Base-by-base conservation (phyloP, 2,888 invertebrate genomes). In the Ophioninae sp. region DNA sequence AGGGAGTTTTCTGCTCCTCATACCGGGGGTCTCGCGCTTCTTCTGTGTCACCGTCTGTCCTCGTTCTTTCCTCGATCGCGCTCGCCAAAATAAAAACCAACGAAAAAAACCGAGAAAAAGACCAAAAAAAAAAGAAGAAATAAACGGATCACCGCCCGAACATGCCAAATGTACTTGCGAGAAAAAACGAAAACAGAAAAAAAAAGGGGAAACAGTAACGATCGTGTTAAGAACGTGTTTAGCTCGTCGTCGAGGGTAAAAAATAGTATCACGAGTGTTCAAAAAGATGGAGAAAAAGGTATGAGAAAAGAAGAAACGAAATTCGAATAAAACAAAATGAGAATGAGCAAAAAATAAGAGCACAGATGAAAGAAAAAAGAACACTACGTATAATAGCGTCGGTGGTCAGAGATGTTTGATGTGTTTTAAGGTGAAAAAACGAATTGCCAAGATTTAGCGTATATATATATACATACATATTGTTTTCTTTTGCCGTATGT, bases 1-100 rank as follows among this genome's bases (percentile, higher is more conserved):
- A 50, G 68, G 67, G 67, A 85, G 84, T 85, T 81, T 85, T 81
- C 88, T 90, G 89, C 89, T 90, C 86, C 50, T 50, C 78, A 61
- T 85, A 77, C 62, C 81, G 57, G 68, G 73, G 74, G 56, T 75
- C 77, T 79, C 8, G 74, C 62, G 73, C 68, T 62, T 57, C 78
- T 65, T 80, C 39, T 74, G 30, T 30, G 30, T 30, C 30, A 30
- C 57, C 82, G 74, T 76, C 85, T 73, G 64, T 79, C 5, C 50
- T 13, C 50, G 13, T 44, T 79, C 70, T 75, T 76, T 83, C 44
- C 44, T 77, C 82, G 70, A 70, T 79, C 70, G 81, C 67, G 64
- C 79, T 81, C 64, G 50, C 23, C 79, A 64, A 83, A 76, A 57
- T 74, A 82, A 62, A 73, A 79, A 76, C 44, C 10, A 17, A 50